Conservation (phyloP, 2,113 vertebrate species). For the Ramphastos sulfuratus region DNA sequence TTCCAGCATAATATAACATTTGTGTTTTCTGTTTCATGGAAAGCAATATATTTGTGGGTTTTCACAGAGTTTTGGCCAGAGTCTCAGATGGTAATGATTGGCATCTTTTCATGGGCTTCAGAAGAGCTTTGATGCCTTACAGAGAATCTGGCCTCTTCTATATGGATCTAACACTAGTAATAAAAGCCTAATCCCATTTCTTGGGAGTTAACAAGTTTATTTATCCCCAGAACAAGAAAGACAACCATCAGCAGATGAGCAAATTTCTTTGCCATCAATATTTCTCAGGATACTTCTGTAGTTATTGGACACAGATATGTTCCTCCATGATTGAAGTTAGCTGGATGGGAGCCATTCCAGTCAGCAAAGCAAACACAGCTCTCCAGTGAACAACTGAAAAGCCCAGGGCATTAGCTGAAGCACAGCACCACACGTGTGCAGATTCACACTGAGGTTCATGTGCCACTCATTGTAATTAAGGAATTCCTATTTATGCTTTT, state of each 20-base stretch:
- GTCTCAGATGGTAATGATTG: neutral
- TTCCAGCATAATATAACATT: neutral
- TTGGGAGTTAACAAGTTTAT: constrained; percentile 14
- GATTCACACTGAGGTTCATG: constrained; percentile 49
- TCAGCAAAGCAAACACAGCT: constrained; percentile 18
- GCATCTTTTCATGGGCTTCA: constrained; percentile 9
- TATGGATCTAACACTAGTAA: neutral
- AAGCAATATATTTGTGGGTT: constrained; percentile 12
- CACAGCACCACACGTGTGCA: neutral
- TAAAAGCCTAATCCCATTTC: constrained; percentile 22
- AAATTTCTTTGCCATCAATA: neutral
- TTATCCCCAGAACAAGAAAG: constrained; percentile 26
- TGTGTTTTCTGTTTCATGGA: constrained; percentile 25
- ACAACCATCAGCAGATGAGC: neutral
- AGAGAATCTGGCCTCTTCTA: neutral
- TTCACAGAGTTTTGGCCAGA: neutral
- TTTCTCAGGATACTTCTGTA: neutral
- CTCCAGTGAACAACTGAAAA: neutral
- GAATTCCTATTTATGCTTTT: constrained; percentile 32
- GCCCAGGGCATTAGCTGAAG: neutral
- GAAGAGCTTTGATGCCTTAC: constrained; percentile 28
- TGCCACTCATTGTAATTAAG: constrained; percentile 50
- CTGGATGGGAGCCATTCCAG: neutral
- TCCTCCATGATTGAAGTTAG: neutral
- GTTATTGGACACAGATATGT: neutral